Evolutionary conservation across 2,888 invertebrate species (phyloP).

Genomic region (Mimumesa dahlbomi): DNA sequence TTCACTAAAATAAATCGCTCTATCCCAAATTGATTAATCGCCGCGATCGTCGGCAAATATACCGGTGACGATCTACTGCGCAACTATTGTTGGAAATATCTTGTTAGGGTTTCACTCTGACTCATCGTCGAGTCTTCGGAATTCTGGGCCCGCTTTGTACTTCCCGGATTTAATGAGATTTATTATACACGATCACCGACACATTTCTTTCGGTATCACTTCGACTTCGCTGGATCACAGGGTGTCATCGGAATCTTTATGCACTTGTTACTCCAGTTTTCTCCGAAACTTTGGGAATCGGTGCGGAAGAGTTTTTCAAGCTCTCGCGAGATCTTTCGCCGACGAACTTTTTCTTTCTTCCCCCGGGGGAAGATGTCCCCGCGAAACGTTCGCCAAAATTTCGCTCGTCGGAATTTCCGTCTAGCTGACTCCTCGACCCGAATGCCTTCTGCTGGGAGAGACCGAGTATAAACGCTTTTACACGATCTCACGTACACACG

Average conservation of each 20-base stretch:
- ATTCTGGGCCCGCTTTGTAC: background rate
- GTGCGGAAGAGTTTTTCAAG: too few relatives aligned
- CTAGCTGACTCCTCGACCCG: slow-evolving; percentile 11
- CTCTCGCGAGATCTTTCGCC: too few relatives aligned
- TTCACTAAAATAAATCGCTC: background rate
- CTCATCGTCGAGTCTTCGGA: background rate
- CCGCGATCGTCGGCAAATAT: background rate
- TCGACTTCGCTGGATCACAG: too few relatives aligned
- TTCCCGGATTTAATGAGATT: too few relatives aligned
- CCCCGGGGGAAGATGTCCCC: too few relatives aligned
- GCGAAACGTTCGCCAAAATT: background rate
- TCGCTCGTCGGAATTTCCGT: slow-evolving; percentile 9
- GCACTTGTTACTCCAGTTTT: too few relatives aligned
- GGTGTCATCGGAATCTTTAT: too few relatives aligned
- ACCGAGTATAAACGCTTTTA: slow-evolving; percentile 19
- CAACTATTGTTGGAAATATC: background rate
- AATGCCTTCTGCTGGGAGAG: slow-evolving; percentile 16
- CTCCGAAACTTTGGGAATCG: too few relatives aligned
- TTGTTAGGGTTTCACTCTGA: background rate
- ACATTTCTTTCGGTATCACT: too few relatives aligned
- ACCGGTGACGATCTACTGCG: background rate
- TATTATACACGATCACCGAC: too few relatives aligned
- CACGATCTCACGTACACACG: slow-evolving; percentile 14
- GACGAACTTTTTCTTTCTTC: too few relatives aligned
- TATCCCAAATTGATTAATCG: background rate